Percentiles rank a stretch among this genome's conserved stretches.
phyloP scores from a whole-genome alignment of 2,797 vertebrate species.

The Micromesistius poutassou region DNA sequence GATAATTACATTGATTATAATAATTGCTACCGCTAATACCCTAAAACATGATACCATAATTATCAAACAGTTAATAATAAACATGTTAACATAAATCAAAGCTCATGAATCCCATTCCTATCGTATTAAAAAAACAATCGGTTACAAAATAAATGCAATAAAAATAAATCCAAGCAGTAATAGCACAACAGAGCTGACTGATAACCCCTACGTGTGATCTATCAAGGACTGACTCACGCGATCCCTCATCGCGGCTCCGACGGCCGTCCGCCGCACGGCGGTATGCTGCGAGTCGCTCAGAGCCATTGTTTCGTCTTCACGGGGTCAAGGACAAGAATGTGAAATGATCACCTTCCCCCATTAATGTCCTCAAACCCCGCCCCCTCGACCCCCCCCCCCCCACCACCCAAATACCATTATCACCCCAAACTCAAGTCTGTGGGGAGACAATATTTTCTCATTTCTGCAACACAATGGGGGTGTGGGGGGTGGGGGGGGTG shows the following conservation, averaged over 20 bases:
- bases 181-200: neutral
- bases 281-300: no score
- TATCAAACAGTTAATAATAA: neutral
- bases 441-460: constrained; percentile 83
- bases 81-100: neutral
- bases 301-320: constrained; percentile 34
- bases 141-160: neutral
- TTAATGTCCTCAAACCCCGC: constrained; percentile 47
- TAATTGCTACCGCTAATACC: no score
- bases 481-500: constrained; percentile 60
- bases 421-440: constrained; percentile 61
- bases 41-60: neutral
- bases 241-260: neutral
- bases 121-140: neutral
- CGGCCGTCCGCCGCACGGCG: no score
- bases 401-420: constrained; percentile 59
- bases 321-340: constrained; percentile 66
- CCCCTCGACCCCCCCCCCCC: constrained; percentile 40
- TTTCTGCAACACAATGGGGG: constrained; percentile 77
- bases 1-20: neutral
- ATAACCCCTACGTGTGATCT: neutral
- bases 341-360: constrained; percentile 70
- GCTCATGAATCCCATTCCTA: neutral
- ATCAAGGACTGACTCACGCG: neutral
- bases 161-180: neutral